Evolutionary conservation across 2,113 vertebrate genomes (phyloP).

Genomic region (Peromyscus polionotus): DNA sequence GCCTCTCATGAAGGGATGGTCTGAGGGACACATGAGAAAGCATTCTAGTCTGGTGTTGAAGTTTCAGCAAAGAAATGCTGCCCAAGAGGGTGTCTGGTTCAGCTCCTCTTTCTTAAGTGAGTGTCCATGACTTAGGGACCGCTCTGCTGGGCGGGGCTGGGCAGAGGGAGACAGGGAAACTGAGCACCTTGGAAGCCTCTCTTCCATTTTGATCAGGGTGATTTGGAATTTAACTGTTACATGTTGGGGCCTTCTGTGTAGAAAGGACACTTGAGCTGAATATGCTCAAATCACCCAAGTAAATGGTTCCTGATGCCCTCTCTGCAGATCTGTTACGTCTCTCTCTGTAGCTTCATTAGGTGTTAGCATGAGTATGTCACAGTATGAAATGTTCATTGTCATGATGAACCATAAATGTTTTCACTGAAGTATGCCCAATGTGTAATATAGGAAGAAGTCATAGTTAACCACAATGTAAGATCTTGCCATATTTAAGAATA

Average conservation of each 20-base stretch:
- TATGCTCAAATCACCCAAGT: background rate
- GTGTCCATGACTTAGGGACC: constrained; percentile 12
- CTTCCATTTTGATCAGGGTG: background rate
- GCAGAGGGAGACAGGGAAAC: background rate
- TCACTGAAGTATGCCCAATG: background rate
- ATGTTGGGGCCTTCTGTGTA: background rate
- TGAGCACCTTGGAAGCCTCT: too few species aligned
- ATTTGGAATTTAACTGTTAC: background rate
- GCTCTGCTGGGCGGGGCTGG: background rate
- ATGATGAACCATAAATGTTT: background rate
- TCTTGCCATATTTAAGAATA: background rate
- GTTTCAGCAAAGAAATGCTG: constrained; percentile 51
- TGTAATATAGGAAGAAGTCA: background rate
- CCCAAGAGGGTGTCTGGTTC: background rate
- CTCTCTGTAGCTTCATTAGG: background rate
- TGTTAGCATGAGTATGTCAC: background rate
- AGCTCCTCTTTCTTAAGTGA: constrained; percentile 31
- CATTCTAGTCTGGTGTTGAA: background rate
- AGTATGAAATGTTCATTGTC: background rate
- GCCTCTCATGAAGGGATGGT: background rate
- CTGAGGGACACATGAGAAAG: background rate
- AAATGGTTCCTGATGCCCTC: background rate
- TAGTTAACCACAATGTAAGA: background rate
- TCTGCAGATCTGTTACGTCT: background rate
- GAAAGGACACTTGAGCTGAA: background rate